phyloP scores from a whole-genome alignment of 2,113 vertebrate species.

The Steatornis caripensis region DNA sequence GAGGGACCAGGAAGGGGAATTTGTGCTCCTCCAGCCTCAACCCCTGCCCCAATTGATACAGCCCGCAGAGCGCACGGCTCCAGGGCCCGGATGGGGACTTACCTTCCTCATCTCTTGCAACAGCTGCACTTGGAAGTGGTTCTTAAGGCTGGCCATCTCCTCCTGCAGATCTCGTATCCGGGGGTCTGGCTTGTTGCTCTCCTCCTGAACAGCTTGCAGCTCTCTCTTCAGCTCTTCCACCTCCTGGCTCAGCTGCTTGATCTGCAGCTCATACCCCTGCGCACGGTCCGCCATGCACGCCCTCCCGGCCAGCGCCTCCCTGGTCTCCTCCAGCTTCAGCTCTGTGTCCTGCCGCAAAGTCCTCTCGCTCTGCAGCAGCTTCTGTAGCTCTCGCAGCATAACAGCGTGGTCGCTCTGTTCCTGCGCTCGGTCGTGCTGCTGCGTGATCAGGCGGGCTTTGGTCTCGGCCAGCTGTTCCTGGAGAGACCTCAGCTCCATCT shows the following conservation, averaged over 20 bases:
- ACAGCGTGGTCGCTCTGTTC: slow-evolving; percentile 87
- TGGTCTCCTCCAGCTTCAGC: slow-evolving; percentile 80
- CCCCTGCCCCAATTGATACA: fast-evolving
- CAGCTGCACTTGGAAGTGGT: slow-evolving; percentile 82
- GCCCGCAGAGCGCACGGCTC: neutral
- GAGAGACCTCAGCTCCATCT: slow-evolving; percentile 66
- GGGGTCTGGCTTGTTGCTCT: slow-evolving; percentile 77
- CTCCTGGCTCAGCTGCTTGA: slow-evolving; percentile 72
- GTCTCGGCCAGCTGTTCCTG: slow-evolving; percentile 86
- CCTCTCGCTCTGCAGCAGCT: slow-evolving; percentile 83
- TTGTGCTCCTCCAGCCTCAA: neutral
- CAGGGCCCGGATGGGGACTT: neutral
- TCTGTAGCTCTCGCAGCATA: slow-evolving; percentile 91
- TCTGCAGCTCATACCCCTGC: slow-evolving; percentile 72
- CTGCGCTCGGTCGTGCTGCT: slow-evolving; percentile 89
- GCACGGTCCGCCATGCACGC: slow-evolving; percentile 64
- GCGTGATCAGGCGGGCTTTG: slow-evolving; percentile 83
- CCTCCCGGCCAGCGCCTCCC: slow-evolving; percentile 62
- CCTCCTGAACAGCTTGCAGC: slow-evolving; percentile 68
- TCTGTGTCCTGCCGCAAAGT: slow-evolving; percentile 79
- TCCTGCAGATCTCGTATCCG: slow-evolving; percentile 77
- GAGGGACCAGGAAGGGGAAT: neutral
- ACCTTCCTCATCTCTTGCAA: slow-evolving; percentile 87
- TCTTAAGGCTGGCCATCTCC: slow-evolving; percentile 77
- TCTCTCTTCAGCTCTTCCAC: slow-evolving; percentile 74